Evolutionary conservation across 92 coral and sea anemone species (phyloP).

Genomic region (Bergia puertoricense): DNA sequence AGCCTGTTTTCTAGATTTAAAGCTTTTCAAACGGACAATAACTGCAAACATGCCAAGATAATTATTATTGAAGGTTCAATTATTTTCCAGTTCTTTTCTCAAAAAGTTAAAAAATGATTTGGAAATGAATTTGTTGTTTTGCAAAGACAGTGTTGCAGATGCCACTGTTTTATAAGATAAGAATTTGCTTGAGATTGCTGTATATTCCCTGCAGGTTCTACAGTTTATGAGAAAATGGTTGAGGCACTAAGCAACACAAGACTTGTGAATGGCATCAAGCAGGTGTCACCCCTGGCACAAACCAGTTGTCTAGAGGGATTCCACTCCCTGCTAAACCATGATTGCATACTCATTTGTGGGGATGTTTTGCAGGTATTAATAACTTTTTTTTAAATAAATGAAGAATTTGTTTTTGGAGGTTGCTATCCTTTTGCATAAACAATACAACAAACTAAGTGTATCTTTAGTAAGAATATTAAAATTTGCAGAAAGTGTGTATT

Average conservation of each 20-base stretch:
- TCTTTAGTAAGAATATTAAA: conserved; percentile 1
- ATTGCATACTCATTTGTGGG: conserved; percentile 49
- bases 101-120: no score
- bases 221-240: conserved; percentile 43
- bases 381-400: neutral
- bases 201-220: conserved; percentile 19
- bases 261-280: conserved; percentile 41
- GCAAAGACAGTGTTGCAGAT: neutral
- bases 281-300: conserved; percentile 46
- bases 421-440: conserved; percentile 10
- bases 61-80: neutral
- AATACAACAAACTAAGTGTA: neutral
- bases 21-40: neutral
- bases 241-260: conserved; percentile 34
- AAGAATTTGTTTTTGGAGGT: neutral
- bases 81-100: neutral
- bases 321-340: conserved; percentile 53
- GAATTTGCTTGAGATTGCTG: neutral
- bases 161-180: neutral
- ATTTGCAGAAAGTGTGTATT: neutral
- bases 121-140: conserved; percentile 8
- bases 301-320: conserved; percentile 58
- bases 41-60: conserved; percentile 5
- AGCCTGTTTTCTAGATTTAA: conserved; percentile 3
- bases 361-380: conserved; percentile 52